Percentiles rank a stretch among this genome's conserved stretches.
Conservation (phyloP, 2,888 invertebrate genomes). For the Argyra leucocephala region DNA sequence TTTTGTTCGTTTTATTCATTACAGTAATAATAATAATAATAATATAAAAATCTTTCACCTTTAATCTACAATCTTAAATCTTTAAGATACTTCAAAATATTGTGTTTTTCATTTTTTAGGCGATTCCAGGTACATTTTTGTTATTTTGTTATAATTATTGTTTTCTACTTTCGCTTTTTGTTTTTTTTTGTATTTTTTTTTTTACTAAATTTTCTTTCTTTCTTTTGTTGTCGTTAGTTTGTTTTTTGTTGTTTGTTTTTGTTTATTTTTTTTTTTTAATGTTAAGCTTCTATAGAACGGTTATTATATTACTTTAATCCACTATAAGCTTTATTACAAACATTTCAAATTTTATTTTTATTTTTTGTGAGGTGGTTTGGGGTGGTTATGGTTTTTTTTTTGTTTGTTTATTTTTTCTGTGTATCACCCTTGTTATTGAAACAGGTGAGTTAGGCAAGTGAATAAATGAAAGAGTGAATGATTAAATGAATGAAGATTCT, state of each 20-base stretch:
- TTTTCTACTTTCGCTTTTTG: too few relatives aligned
- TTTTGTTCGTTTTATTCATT: background rate
- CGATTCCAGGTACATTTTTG: background rate
- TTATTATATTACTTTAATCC: conserved; percentile 3
- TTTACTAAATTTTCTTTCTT: background rate
- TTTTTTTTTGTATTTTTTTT: too few relatives aligned
- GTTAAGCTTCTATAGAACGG: background rate
- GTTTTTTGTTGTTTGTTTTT: too few relatives aligned
- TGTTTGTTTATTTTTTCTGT: background rate
- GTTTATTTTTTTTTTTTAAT: too few relatives aligned
- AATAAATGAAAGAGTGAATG: background rate
- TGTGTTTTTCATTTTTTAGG: background rate
- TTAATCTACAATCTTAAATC: background rate
- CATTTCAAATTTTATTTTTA: background rate
- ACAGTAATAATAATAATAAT: conserved; percentile 1
- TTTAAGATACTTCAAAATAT: background rate
- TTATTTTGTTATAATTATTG: too few relatives aligned
- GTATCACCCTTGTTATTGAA: background rate
- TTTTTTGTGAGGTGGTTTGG: background rate
- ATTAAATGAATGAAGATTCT: background rate
- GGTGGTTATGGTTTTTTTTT: background rate
- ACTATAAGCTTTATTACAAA: background rate
- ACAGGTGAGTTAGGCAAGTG: background rate
- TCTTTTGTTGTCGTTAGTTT: background rate
- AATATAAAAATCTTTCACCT: conserved; percentile 4